A percentile compares a stretch with the other conserved stretches of the same genome.
phyloP scores from a whole-genome alignment of 2,797 vertebrate genomes.

The Novumbra hubbsi region DNA sequence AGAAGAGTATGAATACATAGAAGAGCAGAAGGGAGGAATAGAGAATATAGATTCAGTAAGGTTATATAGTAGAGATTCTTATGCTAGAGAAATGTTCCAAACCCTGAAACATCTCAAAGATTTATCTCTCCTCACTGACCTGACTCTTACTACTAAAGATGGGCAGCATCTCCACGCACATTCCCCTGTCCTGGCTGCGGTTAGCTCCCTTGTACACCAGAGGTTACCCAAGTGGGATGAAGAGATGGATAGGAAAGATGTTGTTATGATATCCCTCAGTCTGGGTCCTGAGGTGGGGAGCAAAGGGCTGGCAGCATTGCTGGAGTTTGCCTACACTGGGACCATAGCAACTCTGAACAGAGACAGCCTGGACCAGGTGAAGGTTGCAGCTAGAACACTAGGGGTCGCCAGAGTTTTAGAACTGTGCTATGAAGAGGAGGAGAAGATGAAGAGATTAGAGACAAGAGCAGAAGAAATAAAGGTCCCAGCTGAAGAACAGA shows the following conservation, averaged over 20 bases:
- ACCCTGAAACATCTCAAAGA: constrained; percentile 53
- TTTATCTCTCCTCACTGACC: constrained; percentile 66
- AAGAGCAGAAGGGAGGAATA: background rate
- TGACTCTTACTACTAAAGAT: constrained; percentile 55
- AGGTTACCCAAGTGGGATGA: constrained; percentile 28
- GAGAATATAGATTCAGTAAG: constrained; percentile 3
- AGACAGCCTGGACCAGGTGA: constrained; percentile 33
- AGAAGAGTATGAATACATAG: background rate
- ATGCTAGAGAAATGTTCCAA: constrained; percentile 53
- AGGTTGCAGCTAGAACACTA: constrained; percentile 56
- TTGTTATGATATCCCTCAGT: constrained; percentile 31
- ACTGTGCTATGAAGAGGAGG: constrained; percentile 43
- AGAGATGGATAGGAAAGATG: background rate
- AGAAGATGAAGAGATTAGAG: background rate
- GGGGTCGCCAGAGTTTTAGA: constrained; percentile 57
- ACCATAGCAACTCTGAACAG: constrained; percentile 38
- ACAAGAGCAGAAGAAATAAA: constrained; percentile 22
- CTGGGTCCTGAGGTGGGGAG: constrained; percentile 54
- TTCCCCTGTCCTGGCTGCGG: constrained; percentile 65
- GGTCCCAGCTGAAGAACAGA: constrained; percentile 38
- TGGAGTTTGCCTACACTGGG: constrained; percentile 77
- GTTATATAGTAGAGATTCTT: constrained; percentile 37
- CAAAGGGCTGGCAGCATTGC: constrained; percentile 59
- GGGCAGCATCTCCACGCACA: constrained; percentile 53
- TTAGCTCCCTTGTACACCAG: constrained; percentile 56